phyloP scores from a whole-genome alignment of 2,797 vertebrate species.

The Cryptoblepharus egeriae region DNA sequence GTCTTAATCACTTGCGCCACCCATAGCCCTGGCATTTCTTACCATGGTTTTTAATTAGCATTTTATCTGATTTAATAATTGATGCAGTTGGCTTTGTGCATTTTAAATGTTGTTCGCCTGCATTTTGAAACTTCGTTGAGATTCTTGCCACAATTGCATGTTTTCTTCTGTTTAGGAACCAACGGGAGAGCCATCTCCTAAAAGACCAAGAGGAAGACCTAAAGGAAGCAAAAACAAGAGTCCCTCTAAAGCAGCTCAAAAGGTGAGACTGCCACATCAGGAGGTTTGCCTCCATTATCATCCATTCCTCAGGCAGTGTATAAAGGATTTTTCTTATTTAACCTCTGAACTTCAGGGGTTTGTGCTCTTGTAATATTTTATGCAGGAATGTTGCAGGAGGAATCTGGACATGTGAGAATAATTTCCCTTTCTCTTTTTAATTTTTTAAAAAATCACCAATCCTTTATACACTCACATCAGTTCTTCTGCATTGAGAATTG shows the following conservation, averaged over 20 bases:
- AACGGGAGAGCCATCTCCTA: constrained; percentile 92
- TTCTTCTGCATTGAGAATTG: too few relatives aligned
- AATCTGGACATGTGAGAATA: constrained; percentile 26
- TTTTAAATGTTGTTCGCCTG: constrained; percentile 32
- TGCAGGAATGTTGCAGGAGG: constrained; percentile 21
- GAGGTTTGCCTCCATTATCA: constrained; percentile 42
- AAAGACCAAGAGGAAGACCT: constrained; percentile 95
- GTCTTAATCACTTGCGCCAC: too few relatives aligned
- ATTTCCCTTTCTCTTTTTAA: neutral
- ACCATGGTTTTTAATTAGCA: constrained; percentile 51
- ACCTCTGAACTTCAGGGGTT: constrained; percentile 32
- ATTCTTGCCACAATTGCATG: constrained; percentile 73
- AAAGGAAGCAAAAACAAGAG: constrained; percentile 99
- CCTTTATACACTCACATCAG: neutral
- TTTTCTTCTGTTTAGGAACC: constrained; percentile 86
- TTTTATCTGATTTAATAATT: constrained; percentile 40
- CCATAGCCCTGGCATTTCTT: neutral
- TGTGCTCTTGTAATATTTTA: constrained; percentile 42
- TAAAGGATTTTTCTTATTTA: constrained; percentile 37
- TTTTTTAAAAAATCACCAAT: neutral
- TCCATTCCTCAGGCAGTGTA: constrained; percentile 27
- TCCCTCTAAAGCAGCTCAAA: constrained; percentile 94
- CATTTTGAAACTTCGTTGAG: constrained; percentile 56
- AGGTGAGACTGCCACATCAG: constrained; percentile 82
- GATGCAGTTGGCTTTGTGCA: constrained; percentile 41